Conservation (phyloP, 1,140 invertebrate species). For the Aphelinus certus region DNA sequence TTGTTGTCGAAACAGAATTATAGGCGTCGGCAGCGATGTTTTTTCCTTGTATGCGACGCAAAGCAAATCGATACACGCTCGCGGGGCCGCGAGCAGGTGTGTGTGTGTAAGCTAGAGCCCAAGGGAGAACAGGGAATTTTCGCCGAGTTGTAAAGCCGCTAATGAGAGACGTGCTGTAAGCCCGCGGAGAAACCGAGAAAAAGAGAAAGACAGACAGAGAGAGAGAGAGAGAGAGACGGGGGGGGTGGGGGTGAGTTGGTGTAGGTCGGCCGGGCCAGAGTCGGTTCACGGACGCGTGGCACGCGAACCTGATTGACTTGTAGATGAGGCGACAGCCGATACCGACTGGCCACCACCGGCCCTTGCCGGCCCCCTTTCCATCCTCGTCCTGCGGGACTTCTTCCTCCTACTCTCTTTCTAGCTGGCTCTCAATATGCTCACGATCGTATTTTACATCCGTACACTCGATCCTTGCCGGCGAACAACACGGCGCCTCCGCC, state of each 20-base stretch:
- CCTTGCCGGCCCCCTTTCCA: constrained; percentile 24
- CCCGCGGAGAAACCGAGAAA: background rate
- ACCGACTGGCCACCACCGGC: constrained; percentile 39
- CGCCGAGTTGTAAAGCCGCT: constrained; percentile 46
- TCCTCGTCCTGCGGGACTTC: constrained; percentile 22
- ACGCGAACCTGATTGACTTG: constrained; percentile 67
- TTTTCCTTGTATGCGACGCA: background rate
- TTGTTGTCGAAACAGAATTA: no score
- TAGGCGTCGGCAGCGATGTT: background rate
- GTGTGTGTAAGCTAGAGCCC: no score
- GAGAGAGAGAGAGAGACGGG: background rate
- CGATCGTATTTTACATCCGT: no score
- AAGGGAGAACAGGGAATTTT: constrained; percentile 41
- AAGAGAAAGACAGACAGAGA: no score
- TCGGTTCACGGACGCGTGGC: constrained; percentile 54
- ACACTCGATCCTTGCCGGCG: no score
- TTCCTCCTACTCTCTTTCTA: constrained; percentile 25
- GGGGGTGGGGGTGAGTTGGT: background rate
- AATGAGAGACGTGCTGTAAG: constrained; percentile 42
- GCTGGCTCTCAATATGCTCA: background rate
- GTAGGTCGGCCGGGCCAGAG: background rate
- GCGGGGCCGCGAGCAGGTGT: no score
- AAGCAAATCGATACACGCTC: background rate
- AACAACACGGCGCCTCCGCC: no score
- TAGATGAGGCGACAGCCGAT: constrained; percentile 66